Base-by-base conservation (phyloP, 2,888 invertebrate genomes). In the Melikaiella ostensackeni region DNA sequence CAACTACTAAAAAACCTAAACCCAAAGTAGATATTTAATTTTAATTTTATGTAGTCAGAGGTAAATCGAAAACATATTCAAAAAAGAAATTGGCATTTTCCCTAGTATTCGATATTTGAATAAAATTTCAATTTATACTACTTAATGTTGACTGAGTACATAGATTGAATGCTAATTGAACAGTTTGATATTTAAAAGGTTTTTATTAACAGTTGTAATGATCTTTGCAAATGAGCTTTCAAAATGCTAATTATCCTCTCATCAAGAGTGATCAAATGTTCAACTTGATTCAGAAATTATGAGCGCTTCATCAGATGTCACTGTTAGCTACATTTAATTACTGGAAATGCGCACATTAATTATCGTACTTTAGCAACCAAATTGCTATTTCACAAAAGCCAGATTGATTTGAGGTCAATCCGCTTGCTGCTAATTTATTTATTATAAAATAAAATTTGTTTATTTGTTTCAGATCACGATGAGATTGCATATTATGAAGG, bases 401-500 rank as follows among this genome's bases (percentile, higher is more conserved):
- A 50, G 2, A n/a, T 50, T 50, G 9, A n/a, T 50, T 50, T 50
- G n/a, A 8, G n/a, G 8, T 50, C 2, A 9, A n/a, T 50, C 0
- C 9, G 8, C 9, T n/a, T 9, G 9, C n/a, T 50, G n/a, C 2
- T n/a, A 50, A 9, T n/a, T 50, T 7, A 50, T 2, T 50, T 50
- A n/a, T 50, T 50, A 7, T 3, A n/a, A 50, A 50, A 9, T 50
- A 1, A 50, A 50, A 46, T 46, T 46, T 46, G 19, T 46, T 46
- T 46, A 7, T 55, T 55, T 55, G n/a, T 57, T 89, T 92, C 93
- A 96, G 90, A 94, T 95, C 82, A 94, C 94, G 87, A 97, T 97
- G 96, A 94, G 94, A 78, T 92, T 98, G 64, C 96, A 96, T 86
- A 95, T 98, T 74, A 95, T 94, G 1, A 93, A 94, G 80, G 92